Base-by-base conservation (phyloP, 2,888 invertebrate species). In the Tinea trinotella region DNA sequence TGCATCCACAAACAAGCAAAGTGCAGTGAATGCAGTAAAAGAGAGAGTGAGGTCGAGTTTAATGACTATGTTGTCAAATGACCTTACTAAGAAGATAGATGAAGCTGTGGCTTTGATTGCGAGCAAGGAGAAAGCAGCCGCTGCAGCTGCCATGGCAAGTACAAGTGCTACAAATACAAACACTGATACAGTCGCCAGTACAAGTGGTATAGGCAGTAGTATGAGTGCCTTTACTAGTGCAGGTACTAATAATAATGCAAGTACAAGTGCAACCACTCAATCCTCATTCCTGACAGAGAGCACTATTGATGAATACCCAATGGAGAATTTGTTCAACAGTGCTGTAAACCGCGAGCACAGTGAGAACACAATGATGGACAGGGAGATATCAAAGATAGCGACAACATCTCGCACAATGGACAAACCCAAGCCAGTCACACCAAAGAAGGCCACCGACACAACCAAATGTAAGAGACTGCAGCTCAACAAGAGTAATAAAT, bases 291-390 rank as follows among this genome's bases (percentile, higher is more conserved):
- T 85, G 49, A 74, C 83, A 5, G 85, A 85, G 62, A 85, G 76
- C 60, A 80, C 84, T 53, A 84, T 84, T 62, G 85, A 84, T 64
- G 84, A 85, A 61, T 85, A 85, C 58, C 85, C 86, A 22, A 86
- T 86, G 85, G 85, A 85, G 59, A 83, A 83, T 63, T 70, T 85
- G 15, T 85, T 85, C 57, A 85, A 84, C 60, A 84, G 77, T 75
- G 84, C 82, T 17, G 81, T 84, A 59, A 48, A 48, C 48, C 19
- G 19, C n/a, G n/a, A n/a, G n/a, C n/a, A n/a, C n/a, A 15, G 36
- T 3, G 48, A 48, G 15, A 17, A 50, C 58, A 76, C 82, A 17
- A 77, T 82, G 77, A 79, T 84, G 80, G 85, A 85, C 59, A 70
- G 84, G 55, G 84, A 85, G 63, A 85, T 85, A 66, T 84, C 85